A percentile compares a stretch with the other conserved stretches of the same genome.
Conservation (phyloP, 2,113 vertebrate genomes). For the Mungos mungo region DNA sequence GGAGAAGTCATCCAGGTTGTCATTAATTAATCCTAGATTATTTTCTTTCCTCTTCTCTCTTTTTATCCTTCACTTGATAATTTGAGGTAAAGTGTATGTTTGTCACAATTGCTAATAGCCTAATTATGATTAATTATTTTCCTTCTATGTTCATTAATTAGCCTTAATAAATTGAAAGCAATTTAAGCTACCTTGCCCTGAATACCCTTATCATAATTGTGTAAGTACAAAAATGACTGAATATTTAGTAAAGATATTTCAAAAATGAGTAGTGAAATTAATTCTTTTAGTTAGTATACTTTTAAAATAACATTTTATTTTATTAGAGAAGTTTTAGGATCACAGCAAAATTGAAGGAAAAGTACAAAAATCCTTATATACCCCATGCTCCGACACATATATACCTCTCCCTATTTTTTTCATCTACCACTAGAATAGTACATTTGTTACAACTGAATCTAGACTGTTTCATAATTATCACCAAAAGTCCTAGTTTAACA, state of each 20-base stretch:
- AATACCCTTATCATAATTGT: conserved; percentile 48
- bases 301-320: neutral
- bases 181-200: conserved; percentile 59
- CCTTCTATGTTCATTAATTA: conserved; percentile 60
- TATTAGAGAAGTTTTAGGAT: neutral
- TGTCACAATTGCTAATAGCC: conserved; percentile 56
- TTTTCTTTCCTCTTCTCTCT: neutral
- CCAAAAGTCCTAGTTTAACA: neutral
- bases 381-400: fast-evolving
- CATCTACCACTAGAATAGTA: neutral
- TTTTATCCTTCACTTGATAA: conserved; percentile 12
- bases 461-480: neutral
- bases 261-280: neutral
- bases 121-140: conserved; percentile 73
- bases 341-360: neutral
- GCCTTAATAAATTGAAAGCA: conserved; percentile 51
- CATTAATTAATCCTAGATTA: conserved; percentile 36
- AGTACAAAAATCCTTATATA: neutral
- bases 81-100: conserved; percentile 57
- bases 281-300: neutral
- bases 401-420: neutral
- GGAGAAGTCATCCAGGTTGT: neutral
- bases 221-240: conserved; percentile 24
- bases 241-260: conserved; percentile 51
- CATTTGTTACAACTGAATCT: neutral